Percentiles rank a stretch among this genome's conserved stretches.
Evolutionary conservation across 92 coral and sea anemone genomes (phyloP).

Genomic region (Umimayanthus kanabou): DNA sequence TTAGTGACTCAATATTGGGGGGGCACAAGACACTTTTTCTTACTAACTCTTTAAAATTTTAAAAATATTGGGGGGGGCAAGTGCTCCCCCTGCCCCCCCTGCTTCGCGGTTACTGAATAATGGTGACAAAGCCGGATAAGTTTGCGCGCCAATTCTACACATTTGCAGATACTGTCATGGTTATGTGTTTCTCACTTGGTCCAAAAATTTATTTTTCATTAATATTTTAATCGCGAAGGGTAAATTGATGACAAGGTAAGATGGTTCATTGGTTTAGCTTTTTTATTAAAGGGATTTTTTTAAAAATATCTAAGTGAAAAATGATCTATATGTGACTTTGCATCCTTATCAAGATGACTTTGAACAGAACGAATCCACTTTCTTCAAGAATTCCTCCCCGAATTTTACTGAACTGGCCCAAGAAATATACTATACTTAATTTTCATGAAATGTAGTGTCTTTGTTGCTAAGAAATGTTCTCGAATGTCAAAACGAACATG

Average conservation of each 20-base stretch:
- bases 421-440: too few relatives aligned
- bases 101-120: too few relatives aligned
- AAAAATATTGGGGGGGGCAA: too few relatives aligned
- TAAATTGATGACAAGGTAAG: neutral
- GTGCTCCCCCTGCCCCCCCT: too few relatives aligned
- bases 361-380: conserved; percentile 10
- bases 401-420: too few relatives aligned
- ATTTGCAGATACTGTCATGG: neutral
- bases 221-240: neutral
- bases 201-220: neutral
- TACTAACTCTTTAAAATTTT: too few relatives aligned
- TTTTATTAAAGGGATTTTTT: conserved; percentile 7
- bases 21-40: too few relatives aligned
- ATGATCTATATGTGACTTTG: neutral
- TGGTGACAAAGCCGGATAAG: too few relatives aligned
- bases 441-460: neutral
- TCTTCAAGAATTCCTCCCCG: neutral
- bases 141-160: too few relatives aligned
- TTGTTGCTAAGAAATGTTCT: neutral
- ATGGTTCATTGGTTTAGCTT: conserved; percentile 8
- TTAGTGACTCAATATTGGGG: too few relatives aligned
- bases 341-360: too few relatives aligned
- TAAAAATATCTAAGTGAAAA: conserved; percentile 9
- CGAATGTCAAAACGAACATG: neutral
- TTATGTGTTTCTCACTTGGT: conserved; percentile 34